A percentile compares a stretch with the other conserved stretches of the same genome.
These are phyloP conservation scores for Manduca sexta DNA, from an alignment of 1,140 invertebrate genomes.

Conservation along the genomic window DNA sequence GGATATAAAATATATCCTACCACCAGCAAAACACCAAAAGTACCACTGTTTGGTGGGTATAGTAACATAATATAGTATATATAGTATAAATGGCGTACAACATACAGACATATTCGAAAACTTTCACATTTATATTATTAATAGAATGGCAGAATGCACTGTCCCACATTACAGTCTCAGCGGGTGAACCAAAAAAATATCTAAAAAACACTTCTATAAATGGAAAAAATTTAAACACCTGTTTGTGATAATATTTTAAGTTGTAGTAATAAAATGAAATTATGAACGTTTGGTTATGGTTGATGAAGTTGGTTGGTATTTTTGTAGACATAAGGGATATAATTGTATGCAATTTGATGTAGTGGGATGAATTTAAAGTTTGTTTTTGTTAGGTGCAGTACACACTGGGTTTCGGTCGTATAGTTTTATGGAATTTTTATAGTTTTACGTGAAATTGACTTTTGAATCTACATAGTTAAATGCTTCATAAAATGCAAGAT, in stretches of 20 bases:
- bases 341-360: constrained; percentile 1
- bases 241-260: constrained; percentile 36
- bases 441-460: too few species aligned
- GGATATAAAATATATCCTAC: too few species aligned
- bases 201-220: neutral
- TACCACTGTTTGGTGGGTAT: too few species aligned
- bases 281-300: neutral
- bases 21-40: too few species aligned
- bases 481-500: too few species aligned
- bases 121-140: too few species aligned
- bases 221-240: constrained; percentile 19
- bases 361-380: constrained; percentile 1
- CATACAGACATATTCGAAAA: too few species aligned
- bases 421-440: too few species aligned
- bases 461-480: too few species aligned
- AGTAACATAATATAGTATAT: too few species aligned
- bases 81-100: too few species aligned
- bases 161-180: constrained; percentile 4
- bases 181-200: constrained; percentile 6
- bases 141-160: too few species aligned
- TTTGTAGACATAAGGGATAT: neutral
- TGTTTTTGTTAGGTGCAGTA: neutral
- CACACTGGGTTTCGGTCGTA: neutral
- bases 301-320: neutral
- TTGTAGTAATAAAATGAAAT: constrained; percentile 38